Percentiles rank a stretch among this genome's conserved stretches.
Conservation (phyloP, 2,888 invertebrate genomes). For the Rhogogaster chlorosoma region DNA sequence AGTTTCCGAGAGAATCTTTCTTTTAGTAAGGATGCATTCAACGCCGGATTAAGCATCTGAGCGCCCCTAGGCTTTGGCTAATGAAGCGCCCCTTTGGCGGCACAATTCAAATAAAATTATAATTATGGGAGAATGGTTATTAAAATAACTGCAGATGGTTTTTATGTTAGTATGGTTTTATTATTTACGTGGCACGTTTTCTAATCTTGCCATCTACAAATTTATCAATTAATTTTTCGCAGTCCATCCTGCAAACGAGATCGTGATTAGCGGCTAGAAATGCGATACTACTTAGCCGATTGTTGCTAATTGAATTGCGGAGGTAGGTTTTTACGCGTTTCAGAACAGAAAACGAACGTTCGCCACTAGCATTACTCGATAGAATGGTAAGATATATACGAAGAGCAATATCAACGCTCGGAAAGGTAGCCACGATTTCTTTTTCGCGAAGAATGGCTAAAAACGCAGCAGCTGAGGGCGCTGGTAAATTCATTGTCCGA, state of each 20-base stretch:
- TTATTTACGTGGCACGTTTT: conserved; percentile 36
- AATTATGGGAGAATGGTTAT: conserved; percentile 10
- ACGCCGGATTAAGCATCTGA: conserved; percentile 14
- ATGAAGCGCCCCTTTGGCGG: conserved; percentile 19
- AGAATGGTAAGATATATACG: conserved; percentile 50
- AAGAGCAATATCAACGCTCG: conserved; percentile 53
- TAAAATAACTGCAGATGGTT: conserved; percentile 1
- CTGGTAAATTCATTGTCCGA: conserved; percentile 47
- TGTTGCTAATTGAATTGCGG: conserved; percentile 24
- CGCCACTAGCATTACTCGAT: conserved; percentile 39
- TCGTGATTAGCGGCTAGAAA: conserved; percentile 40
- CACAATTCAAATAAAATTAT: conserved; percentile 16
- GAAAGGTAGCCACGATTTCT: conserved; percentile 53
- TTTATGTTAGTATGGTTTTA: not conserved
- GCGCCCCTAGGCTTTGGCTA: conserved; percentile 5
- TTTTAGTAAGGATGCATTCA: too few species aligned
- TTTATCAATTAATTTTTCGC: conserved; percentile 36
- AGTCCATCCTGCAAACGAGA: conserved; percentile 37
- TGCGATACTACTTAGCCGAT: conserved; percentile 42
- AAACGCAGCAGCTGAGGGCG: conserved; percentile 23
- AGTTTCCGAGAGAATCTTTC: too few species aligned
- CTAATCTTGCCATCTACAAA: conserved; percentile 44
- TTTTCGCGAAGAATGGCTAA: conserved; percentile 51
- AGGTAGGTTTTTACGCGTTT: conserved; percentile 52
- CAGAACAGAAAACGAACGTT: conserved; percentile 50